Evolutionary conservation across 2,888 invertebrate genomes (phyloP).

Genomic region (Drosophila tripunctata): DNA sequence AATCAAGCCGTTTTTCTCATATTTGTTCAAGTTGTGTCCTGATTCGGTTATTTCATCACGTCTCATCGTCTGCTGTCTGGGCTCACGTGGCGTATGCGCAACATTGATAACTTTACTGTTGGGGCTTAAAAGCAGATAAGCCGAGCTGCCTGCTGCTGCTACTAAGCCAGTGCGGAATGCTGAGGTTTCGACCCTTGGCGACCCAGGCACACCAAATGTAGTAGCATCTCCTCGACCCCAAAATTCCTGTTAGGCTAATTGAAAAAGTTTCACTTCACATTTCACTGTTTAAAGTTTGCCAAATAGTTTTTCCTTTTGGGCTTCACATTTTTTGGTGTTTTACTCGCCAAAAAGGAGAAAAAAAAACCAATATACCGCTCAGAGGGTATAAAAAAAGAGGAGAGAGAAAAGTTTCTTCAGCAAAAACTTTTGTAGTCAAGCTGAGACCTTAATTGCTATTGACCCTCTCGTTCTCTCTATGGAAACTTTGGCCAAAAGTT

Average conservation of each 20-base stretch:
- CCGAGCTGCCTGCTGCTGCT: slow-evolving; percentile 10
- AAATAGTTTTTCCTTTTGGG: slow-evolving; percentile 49
- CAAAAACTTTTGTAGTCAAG: slow-evolving; percentile 41
- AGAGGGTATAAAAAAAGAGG: not conserved
- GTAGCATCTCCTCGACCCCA: slow-evolving; percentile 23
- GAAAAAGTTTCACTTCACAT: slow-evolving; percentile 62
- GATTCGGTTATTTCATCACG: slow-evolving; percentile 3
- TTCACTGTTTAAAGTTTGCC: slow-evolving; percentile 60
- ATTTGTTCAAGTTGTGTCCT: slow-evolving; percentile 63
- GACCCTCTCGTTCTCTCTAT: slow-evolving; percentile 52
- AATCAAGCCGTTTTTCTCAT: slow-evolving; percentile 71
- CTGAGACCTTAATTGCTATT: slow-evolving; percentile 69
- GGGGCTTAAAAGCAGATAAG: slow-evolving; percentile 32
- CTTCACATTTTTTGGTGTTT: slow-evolving; percentile 38
- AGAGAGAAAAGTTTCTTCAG: slow-evolving; percentile 32
- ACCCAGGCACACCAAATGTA: slow-evolving; percentile 41
- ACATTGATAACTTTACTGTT: slow-evolving; percentile 45
- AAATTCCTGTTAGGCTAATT: slow-evolving; percentile 74
- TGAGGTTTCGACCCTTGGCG: slow-evolving; percentile 5
- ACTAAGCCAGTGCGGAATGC: slow-evolving; percentile 8
- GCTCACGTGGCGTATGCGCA: slow-evolving; percentile 51
- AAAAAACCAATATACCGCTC: slow-evolving; percentile 1
- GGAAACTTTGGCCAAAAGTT: not conserved
- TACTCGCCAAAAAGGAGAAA: not conserved
- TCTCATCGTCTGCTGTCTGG: slow-evolving; percentile 1